Percentiles rank a stretch among this genome's conserved stretches.
Evolutionary conservation across 1,140 invertebrate genomes (phyloP).

Genomic region (Proctacanthus coquilletti): DNA sequence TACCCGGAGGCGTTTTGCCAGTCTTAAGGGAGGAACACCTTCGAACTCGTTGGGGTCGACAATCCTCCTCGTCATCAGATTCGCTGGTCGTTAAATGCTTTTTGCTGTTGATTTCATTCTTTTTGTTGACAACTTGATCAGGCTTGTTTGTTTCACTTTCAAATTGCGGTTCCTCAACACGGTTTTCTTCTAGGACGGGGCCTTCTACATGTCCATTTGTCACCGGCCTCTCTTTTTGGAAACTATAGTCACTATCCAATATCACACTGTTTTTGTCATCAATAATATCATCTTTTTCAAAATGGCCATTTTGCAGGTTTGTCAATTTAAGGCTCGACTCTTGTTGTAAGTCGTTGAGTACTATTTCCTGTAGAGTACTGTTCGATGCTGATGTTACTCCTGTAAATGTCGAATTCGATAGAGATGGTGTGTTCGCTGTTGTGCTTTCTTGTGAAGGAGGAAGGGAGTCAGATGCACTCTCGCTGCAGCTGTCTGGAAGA

Average conservation of each 20-base stretch:
- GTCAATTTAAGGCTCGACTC: neutral
- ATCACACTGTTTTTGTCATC: no score
- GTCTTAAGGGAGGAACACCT: constrained; percentile 77
- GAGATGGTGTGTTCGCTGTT: neutral
- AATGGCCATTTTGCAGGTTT: neutral
- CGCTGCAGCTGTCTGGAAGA: neutral
- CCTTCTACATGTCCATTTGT: no score
- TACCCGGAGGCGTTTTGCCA: constrained; percentile 80
- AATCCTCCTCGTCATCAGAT: constrained; percentile 30
- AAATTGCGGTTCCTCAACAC: no score
- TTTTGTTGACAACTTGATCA: no score
- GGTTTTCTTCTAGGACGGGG: no score
- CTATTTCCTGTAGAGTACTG: constrained; percentile 3
- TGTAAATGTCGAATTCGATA: constrained; percentile 1
- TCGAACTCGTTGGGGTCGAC: constrained; percentile 45
- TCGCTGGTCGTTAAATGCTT: constrained; percentile 6
- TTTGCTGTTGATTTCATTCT: constrained; percentile 1
- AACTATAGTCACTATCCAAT: no score
- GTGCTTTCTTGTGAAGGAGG: constrained; percentile 4
- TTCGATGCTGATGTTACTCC: neutral
- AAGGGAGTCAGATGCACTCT: constrained; percentile 3
- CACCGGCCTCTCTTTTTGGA: no score
- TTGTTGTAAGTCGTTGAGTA: neutral
- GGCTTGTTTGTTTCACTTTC: no score
- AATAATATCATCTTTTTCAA: neutral